A percentile compares a stretch with the other conserved stretches of the same genome.
phyloP scores from a whole-genome alignment of 1,140 invertebrate genomes.

The Zaprionus camerounensis region DNA sequence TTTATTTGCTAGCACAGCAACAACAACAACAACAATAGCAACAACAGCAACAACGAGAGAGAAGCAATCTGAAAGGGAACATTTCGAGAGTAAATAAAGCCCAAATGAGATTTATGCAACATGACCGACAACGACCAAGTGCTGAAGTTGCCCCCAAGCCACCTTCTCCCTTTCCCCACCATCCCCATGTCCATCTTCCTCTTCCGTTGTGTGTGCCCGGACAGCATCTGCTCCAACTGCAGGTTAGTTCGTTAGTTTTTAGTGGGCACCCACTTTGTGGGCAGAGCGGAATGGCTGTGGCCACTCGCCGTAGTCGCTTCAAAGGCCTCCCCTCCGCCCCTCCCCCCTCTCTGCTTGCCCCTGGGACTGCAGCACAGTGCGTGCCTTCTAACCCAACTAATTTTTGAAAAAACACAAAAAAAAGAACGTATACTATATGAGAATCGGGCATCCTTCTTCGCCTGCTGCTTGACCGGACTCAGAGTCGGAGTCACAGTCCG shows the following conservation, averaged over 20 bases:
- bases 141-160: conserved; percentile 66
- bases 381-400: conserved; percentile 77
- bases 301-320: background rate
- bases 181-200: background rate
- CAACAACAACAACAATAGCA: conserved; percentile 17
- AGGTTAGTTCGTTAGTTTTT: conserved; percentile 71
- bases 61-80: conserved; percentile 62
- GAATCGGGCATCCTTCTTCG: conserved; percentile 26
- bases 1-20: conserved; percentile 67
- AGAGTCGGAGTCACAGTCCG: background rate
- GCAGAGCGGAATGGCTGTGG: conserved; percentile 56
- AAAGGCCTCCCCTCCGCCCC: background rate
- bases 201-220: background rate
- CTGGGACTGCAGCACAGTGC: conserved; percentile 29
- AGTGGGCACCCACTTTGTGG: conserved; percentile 78
- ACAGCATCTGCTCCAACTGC: background rate
- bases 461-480: conserved; percentile 14
- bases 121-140: conserved; percentile 80
- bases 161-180: background rate
- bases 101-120: conserved; percentile 83
- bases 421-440: background rate
- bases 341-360: background rate
- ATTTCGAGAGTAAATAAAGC: conserved; percentile 82
- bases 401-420: conserved; percentile 40
- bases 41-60: conserved; percentile 5